Evolutionary conservation across 2,888 invertebrate genomes (phyloP).

Genomic region (Auanema freiburgensis): DNA sequence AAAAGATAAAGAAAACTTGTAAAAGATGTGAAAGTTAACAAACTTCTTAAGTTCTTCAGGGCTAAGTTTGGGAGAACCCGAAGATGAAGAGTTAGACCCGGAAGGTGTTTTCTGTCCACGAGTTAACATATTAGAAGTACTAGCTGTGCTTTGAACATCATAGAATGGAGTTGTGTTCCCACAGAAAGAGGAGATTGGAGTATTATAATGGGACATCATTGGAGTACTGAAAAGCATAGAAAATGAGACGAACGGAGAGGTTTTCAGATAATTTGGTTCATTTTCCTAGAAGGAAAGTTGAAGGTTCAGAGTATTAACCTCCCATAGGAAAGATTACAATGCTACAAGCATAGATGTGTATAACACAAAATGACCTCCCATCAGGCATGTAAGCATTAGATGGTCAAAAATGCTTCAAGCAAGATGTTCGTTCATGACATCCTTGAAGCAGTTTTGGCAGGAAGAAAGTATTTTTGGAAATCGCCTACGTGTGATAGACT

Average conservation of each 20-base stretch:
- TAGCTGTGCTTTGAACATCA: background rate
- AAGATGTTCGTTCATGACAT: too few relatives aligned
- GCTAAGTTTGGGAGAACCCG: background rate
- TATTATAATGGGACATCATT: constrained; percentile 1
- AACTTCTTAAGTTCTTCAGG: constrained; percentile 2
- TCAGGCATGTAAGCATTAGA: too few relatives aligned
- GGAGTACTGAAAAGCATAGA: background rate
- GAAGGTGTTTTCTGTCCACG: background rate
- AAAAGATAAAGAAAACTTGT: background rate
- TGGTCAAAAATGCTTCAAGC: too few relatives aligned
- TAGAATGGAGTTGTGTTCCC: background rate
- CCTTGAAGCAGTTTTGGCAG: too few relatives aligned
- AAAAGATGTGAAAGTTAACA: background rate
- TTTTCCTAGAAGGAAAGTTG: background rate
- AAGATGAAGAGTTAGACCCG: background rate
- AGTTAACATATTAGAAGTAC: background rate
- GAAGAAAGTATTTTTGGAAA: too few relatives aligned
- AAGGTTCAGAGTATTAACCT: background rate
- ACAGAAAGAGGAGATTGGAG: constrained; percentile 2
- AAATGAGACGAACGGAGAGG: too few relatives aligned
- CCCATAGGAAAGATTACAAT: background rate
- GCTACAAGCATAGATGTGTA: too few relatives aligned
- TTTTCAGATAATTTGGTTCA: background rate
- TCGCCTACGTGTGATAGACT: background rate
- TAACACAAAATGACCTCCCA: too few relatives aligned